These are phyloP conservation scores for Catharus ustulatus DNA, from an alignment of 2,797 vertebrate genomes.

Conservation along the genomic window DNA sequence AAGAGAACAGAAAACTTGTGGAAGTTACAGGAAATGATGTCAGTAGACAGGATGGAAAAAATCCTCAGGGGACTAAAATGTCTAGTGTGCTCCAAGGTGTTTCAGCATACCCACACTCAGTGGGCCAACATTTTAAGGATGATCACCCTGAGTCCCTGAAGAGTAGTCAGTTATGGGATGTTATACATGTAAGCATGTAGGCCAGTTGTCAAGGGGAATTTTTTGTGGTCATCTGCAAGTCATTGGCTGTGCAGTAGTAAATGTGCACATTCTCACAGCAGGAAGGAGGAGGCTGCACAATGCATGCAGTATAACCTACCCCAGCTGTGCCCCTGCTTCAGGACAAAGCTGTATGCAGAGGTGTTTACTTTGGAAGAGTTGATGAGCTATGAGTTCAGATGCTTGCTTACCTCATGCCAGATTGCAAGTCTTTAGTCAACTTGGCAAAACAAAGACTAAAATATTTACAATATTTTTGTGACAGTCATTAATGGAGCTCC, in stretches of 20 bases:
- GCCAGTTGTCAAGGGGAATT: background rate
- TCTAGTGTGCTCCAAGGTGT: background rate
- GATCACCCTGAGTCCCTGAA: background rate
- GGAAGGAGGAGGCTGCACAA: background rate
- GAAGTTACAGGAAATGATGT: background rate
- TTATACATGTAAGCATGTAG: background rate
- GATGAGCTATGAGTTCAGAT: background rate
- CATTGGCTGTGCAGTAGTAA: background rate
- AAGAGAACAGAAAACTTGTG: background rate
- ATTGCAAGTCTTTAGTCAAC: background rate
- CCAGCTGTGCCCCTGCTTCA: background rate
- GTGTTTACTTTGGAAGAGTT: background rate
- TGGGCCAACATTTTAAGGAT: background rate
- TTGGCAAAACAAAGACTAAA: background rate
- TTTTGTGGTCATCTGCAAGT: background rate
- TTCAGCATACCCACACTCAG: background rate
- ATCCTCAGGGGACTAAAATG: background rate
- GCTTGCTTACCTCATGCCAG: background rate
- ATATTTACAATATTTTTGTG: background rate
- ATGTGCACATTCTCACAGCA: background rate
- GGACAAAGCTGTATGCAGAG: background rate
- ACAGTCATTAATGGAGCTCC: background rate
- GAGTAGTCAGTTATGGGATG: background rate
- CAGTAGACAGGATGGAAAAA: background rate
- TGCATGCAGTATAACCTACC: background rate